A percentile compares a stretch with the other conserved stretches of the same genome.
phyloP scores from a whole-genome alignment of 2,797 vertebrate species.

The Phaenicophaeus curvirostris region DNA sequence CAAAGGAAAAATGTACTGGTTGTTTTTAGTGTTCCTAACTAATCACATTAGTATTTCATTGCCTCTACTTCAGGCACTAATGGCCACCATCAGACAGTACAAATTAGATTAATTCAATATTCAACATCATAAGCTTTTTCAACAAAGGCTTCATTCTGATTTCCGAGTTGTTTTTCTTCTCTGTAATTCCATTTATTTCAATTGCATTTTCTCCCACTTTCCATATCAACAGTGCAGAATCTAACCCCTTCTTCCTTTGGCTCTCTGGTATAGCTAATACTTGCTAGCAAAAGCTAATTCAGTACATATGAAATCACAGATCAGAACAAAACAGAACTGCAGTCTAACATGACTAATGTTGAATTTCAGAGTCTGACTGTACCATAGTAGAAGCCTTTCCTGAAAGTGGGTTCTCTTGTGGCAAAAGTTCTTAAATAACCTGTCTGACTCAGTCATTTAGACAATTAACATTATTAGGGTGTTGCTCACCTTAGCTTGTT shows the following conservation, averaged over 20 bases:
- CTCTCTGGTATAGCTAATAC: not conserved
- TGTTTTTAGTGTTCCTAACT: constrained; percentile 43
- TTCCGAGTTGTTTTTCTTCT: not conserved
- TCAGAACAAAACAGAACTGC: not conserved
- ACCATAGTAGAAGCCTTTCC: not conserved
- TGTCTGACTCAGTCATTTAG: not conserved
- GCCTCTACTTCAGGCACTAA: constrained; percentile 35
- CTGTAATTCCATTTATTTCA: not conserved
- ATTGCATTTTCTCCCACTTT: not conserved
- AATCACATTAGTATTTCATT: constrained; percentile 44
- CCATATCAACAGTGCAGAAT: not conserved
- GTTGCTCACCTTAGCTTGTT: not conserved
- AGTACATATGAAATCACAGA: not conserved
- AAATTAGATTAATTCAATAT: constrained; percentile 60
- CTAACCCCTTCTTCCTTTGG: not conserved
- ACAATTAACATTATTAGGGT: not conserved
- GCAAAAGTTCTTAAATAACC: not conserved
- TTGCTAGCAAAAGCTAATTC: not conserved
- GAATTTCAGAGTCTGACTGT: not conserved
- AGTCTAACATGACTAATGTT: not conserved
- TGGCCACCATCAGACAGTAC: constrained; percentile 47
- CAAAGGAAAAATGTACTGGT: constrained; percentile 50
- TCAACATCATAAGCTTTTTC: constrained; percentile 54
- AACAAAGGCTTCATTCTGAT: constrained; percentile 35
- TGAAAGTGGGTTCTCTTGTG: not conserved